These are phyloP conservation scores for Zophobas morio DNA, from an alignment of 1,140 invertebrate species.

Conservation along the genomic window DNA sequence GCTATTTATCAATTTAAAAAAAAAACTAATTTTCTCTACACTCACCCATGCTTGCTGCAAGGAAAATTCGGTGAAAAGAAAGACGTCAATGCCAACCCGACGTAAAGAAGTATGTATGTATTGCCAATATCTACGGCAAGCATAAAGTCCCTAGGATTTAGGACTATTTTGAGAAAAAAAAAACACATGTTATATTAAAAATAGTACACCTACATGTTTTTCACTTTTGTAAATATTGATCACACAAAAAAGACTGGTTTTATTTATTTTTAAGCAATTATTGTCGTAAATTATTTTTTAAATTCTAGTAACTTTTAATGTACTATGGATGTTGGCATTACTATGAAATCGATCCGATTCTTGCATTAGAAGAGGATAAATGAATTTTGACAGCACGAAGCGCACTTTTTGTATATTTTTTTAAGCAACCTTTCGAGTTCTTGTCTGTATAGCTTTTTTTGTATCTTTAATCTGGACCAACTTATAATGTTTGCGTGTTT, in stretches of 20 bases:
- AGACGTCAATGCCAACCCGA: slow-evolving; percentile 43
- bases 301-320: too few relatives aligned
- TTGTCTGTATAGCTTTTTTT: slow-evolving; percentile 56
- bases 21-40: slow-evolving; percentile 49
- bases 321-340: slow-evolving; percentile 35
- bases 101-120: background rate
- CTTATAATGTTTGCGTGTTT: slow-evolving; percentile 41
- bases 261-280: too few relatives aligned
- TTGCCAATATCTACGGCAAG: background rate
- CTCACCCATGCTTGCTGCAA: slow-evolving; percentile 65
- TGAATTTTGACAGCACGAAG: slow-evolving; percentile 61
- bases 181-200: background rate
- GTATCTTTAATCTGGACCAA: slow-evolving; percentile 56
- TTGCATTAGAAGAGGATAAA: slow-evolving; percentile 54
- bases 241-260: too few relatives aligned
- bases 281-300: too few relatives aligned
- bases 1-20: slow-evolving; percentile 46
- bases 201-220: too few relatives aligned
- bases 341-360: slow-evolving; percentile 55
- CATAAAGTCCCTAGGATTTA: too few relatives aligned
- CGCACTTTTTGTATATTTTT: slow-evolving; percentile 64
- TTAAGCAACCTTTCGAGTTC: slow-evolving; percentile 57
- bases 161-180: background rate
- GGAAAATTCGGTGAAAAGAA: slow-evolving; percentile 57
- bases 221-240: too few relatives aligned